phyloP scores from a whole-genome alignment of 2,888 invertebrate genomes.

The Drosophila anomelani region DNA sequence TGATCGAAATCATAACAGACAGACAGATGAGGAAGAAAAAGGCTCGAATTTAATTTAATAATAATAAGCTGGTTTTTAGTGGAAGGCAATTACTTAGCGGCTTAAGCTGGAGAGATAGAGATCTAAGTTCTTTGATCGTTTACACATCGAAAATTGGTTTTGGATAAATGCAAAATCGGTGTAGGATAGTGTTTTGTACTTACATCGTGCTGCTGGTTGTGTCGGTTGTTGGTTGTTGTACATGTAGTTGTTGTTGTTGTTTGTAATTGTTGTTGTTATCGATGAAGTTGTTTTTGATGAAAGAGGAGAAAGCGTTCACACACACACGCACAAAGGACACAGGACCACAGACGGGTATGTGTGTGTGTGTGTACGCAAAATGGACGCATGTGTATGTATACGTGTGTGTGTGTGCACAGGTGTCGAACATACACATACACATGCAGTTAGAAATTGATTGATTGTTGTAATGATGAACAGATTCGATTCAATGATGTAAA shows the following conservation, averaged over 20 bases:
- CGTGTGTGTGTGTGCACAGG: slow-evolving; percentile 38
- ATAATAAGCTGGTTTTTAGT: slow-evolving; percentile 61
- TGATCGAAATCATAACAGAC: slow-evolving; percentile 9
- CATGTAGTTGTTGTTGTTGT: slow-evolving; percentile 49
- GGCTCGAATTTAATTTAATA: slow-evolving; percentile 18
- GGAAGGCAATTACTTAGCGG: slow-evolving; percentile 37
- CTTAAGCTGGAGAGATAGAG: slow-evolving; percentile 25
- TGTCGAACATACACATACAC: slow-evolving; percentile 67
- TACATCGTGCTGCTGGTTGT: slow-evolving; percentile 85
- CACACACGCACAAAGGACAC: slow-evolving; percentile 29
- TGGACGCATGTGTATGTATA: slow-evolving; percentile 39
- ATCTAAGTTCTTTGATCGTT: slow-evolving; percentile 56
- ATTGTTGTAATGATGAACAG: slow-evolving; percentile 31
- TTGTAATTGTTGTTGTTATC: slow-evolving; percentile 54
- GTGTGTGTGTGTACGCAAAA: slow-evolving; percentile 14
- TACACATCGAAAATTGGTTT: slow-evolving; percentile 57
- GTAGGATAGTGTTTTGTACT: slow-evolving; percentile 83
- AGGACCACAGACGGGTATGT: background rate
- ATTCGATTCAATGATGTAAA: slow-evolving; percentile 20
- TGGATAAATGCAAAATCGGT: slow-evolving; percentile 68
- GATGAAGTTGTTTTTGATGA: slow-evolving; percentile 42
- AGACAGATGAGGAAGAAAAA: background rate
- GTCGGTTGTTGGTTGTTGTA: slow-evolving; percentile 77
- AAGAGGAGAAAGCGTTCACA: slow-evolving; percentile 57
- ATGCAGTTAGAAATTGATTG: slow-evolving; percentile 51